Evolutionary conservation across 2,113 vertebrate genomes (phyloP).

Genomic region (Passer montanus): DNA sequence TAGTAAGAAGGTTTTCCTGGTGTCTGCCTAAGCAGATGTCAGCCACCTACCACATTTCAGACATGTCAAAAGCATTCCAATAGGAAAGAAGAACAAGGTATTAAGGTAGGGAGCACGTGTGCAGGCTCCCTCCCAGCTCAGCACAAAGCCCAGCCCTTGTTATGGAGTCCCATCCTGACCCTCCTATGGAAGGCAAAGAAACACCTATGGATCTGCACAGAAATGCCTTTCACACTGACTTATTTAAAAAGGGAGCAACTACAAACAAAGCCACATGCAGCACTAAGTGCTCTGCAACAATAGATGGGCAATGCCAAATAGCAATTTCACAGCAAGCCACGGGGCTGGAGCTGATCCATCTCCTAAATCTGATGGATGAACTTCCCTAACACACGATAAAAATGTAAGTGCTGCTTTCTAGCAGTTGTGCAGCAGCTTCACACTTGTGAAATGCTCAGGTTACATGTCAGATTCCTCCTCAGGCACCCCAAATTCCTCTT

Average conservation of each 20-base stretch:
- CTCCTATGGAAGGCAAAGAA: background rate
- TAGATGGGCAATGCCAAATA: background rate
- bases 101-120: fast-evolving
- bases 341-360: background rate
- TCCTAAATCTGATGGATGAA: background rate
- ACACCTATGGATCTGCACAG: background rate
- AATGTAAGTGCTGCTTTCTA: background rate
- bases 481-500: background rate
- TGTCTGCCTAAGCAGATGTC: background rate
- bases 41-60: background rate
- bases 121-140: background rate
- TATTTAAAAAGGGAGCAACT: background rate
- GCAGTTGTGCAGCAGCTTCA: background rate
- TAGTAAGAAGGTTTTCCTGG: background rate
- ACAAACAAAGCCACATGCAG: background rate
- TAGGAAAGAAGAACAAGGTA: background rate
- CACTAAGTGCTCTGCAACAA: background rate
- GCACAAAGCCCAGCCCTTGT: background rate
- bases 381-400: background rate
- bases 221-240: background rate
- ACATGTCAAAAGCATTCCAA: background rate
- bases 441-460: fast-evolving
- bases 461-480: background rate
- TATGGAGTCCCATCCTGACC: background rate
- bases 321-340: background rate